Conservation (phyloP, 2,888 invertebrate species). For the Xestia c-nigrum region DNA sequence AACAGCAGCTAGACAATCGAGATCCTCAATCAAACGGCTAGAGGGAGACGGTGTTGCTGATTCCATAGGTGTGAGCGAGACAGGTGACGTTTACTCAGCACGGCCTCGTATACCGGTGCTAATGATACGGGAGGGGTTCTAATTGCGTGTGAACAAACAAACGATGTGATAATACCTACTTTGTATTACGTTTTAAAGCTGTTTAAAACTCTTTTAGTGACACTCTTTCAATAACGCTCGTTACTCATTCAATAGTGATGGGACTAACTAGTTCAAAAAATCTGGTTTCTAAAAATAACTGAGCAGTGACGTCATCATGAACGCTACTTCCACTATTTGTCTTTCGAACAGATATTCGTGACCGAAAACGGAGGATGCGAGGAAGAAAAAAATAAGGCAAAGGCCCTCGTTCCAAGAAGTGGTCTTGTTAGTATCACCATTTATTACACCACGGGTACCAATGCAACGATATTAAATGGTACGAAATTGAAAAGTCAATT, state of each 20-base stretch:
- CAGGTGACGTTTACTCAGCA: constrained; percentile 69
- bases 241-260: constrained; percentile 40
- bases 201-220: constrained; percentile 49
- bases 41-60: constrained; percentile 70
- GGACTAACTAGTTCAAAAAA: constrained; percentile 11
- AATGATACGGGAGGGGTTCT: constrained; percentile 87
- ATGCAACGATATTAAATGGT: constrained; percentile 69
- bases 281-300: constrained; percentile 56
- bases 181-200: constrained; percentile 63
- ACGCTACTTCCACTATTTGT: constrained; percentile 82
- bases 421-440: constrained; percentile 86
- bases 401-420: constrained; percentile 83
- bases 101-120: constrained; percentile 78
- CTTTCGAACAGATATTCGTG: constrained; percentile 84
- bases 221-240: constrained; percentile 25
- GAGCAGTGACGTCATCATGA: constrained; percentile 78
- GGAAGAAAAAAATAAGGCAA: constrained; percentile 72
- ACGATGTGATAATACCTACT: constrained; percentile 86
- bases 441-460: constrained; percentile 86
- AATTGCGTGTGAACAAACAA: constrained; percentile 89
- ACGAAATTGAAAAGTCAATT: constrained; percentile 78
- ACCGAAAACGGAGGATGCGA: constrained; percentile 76
- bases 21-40: constrained; percentile 81
- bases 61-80: constrained; percentile 72
- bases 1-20: constrained; percentile 79